These are phyloP conservation scores for Zaprionus ghesquierei DNA, from an alignment of 1,140 invertebrate genomes.

Conservation along the genomic window DNA sequence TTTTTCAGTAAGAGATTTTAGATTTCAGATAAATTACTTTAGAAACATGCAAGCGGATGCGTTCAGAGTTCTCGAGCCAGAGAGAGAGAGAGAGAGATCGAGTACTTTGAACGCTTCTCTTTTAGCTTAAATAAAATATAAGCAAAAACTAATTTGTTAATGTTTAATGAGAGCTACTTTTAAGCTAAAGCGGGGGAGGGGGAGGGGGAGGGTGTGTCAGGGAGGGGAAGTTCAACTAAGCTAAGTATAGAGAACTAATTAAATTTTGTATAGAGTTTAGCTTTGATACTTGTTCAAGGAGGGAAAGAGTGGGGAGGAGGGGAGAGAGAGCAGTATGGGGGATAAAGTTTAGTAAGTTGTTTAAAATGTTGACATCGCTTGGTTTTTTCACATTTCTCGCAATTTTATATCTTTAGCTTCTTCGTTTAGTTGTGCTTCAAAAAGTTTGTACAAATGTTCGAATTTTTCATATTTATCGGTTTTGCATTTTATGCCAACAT, in stretches of 20 bases:
- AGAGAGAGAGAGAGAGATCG: background rate
- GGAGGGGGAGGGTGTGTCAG: background rate
- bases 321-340: conserved; percentile 9
- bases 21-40: background rate
- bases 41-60: background rate
- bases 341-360: conserved; percentile 45
- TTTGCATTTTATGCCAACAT: conserved; percentile 82
- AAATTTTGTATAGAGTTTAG: conserved; percentile 31
- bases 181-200: conserved; percentile 25
- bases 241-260: conserved; percentile 47
- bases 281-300: conserved; percentile 20
- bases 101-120: conserved; percentile 14
- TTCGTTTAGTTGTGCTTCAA: conserved; percentile 15
- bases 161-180: conserved; percentile 65
- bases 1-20: background rate
- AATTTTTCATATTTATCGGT: conserved; percentile 55
- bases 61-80: background rate
- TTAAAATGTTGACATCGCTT: conserved; percentile 83
- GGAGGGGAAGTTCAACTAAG: conserved; percentile 36
- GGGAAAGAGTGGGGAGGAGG: background rate
- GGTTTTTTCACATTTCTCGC: conserved; percentile 45
- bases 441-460: conserved; percentile 30
- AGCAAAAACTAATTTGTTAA: conserved; percentile 72
- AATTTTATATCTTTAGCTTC: conserved; percentile 17
- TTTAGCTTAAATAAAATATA: conserved; percentile 58